phyloP scores from a whole-genome alignment of 2,113 vertebrate genomes.

The Furnarius figulus region DNA sequence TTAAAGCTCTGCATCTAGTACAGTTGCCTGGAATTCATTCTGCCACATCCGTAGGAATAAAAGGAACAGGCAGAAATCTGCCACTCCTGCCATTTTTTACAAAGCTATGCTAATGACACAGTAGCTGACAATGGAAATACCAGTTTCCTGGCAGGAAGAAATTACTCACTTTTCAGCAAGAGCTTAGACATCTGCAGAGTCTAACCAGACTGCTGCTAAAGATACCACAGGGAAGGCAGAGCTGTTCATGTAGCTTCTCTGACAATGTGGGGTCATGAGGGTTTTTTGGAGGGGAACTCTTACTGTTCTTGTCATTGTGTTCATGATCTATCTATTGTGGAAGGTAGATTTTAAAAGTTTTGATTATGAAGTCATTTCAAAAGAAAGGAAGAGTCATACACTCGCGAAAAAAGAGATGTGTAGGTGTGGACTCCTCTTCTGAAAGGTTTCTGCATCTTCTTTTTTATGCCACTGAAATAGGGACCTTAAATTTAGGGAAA shows the following conservation, averaged over 20 bases:
- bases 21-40: neutral
- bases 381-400: neutral
- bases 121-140: neutral
- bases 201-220: neutral
- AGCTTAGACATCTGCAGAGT: neutral
- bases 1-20: neutral
- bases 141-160: neutral
- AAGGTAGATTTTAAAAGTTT: neutral
- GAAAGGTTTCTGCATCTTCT: neutral
- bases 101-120: neutral
- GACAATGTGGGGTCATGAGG: fast-evolving
- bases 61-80: neutral
- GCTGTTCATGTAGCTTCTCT: neutral
- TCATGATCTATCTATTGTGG: neutral
- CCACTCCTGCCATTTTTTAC: neutral
- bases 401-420: neutral
- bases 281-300: neutral
- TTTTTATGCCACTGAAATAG: neutral
- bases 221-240: neutral
- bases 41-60: neutral
- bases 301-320: neutral
- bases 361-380: neutral
- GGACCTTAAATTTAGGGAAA: neutral
- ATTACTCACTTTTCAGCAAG: neutral
- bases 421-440: neutral